Evolutionary conservation across 2,113 vertebrate genomes (phyloP), one percentile per base, ranked within the genome.

Genomic region (Charadrius vociferus): DNA sequence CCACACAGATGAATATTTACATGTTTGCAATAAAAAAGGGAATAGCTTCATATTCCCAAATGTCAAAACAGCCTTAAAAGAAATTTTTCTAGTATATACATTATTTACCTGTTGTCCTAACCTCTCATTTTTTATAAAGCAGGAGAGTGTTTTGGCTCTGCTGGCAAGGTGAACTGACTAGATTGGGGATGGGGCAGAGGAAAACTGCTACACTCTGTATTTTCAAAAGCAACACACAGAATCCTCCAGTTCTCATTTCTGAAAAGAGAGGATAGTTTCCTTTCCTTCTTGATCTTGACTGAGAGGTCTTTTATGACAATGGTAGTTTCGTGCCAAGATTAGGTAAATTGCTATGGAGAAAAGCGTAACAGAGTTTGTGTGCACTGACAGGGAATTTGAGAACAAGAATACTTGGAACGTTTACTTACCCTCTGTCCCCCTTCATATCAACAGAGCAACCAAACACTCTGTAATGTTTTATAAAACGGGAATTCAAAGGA

Each of bases 331-430:
- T 22, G 16, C 4, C 27, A 79, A 63, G 72, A 84, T 86, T 52
- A 81, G 32, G 56, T 14, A 90, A 88, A 83, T 23, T 61, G 27
- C 22, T 32, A 14, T 2, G 22, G 47, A 94, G 63, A 66, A 70
- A 43, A 43, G 14, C 0, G 0, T 24, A 36, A 52, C 2, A 4
- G 50, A 92, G 27, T 56, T 52, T 77, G 16, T 72, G 62, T 34
- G 29, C 24, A 15, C 23, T 47, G 34, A 61, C 24, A 19, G 27
- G 9, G 10, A 11, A 39, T 53, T 50, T 58, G 58, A 82, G 56
- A 59, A 56, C 36, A 68, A 23, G 21, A 84, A 47, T 12, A 8
- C 36, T 9, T 34, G 49, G 17, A 26, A 75, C 10, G 6, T 68
- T 89, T 68, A 20, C 22, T 88, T 65, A 30, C 30, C 7, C 21